Percentiles rank a stretch among this genome's conserved stretches.
Evolutionary conservation across 2,797 vertebrate genomes (phyloP).

Genomic region (Tapera naevia): DNA sequence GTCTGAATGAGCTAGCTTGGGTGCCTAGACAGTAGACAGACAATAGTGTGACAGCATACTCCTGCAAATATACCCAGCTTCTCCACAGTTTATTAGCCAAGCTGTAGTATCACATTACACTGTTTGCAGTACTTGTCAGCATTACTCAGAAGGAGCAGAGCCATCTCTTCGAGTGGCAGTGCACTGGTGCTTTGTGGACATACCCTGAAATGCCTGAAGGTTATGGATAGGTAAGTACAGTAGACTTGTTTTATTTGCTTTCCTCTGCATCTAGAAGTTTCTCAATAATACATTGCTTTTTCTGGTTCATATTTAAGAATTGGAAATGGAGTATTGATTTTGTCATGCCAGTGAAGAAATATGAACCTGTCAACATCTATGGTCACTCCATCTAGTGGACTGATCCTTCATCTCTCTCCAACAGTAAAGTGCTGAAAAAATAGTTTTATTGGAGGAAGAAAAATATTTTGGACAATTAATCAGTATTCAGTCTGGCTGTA

Average conservation of each 20-base stretch:
- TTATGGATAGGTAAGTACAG: background rate
- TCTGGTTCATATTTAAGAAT: constrained; percentile 58
- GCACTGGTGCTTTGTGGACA: too few relatives aligned
- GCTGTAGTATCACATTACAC: accelerated
- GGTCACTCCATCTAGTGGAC: constrained; percentile 17
- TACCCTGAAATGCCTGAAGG: background rate
- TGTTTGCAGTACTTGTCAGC: background rate
- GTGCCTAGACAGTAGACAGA: background rate
- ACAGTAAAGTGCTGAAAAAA: constrained; percentile 6
- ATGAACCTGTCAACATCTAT: constrained; percentile 35
- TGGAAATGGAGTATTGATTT: constrained; percentile 68
- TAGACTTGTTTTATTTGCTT: constrained; percentile 30
- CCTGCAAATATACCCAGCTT: background rate
- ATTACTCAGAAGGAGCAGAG: background rate
- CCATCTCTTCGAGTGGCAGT: background rate
- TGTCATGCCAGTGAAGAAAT: constrained; percentile 41
- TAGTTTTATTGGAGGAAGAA: background rate
- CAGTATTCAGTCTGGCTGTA: constrained; percentile 2
- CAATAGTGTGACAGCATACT: background rate
- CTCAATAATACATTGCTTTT: constrained; percentile 47
- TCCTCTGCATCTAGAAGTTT: constrained; percentile 33
- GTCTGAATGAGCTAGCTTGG: background rate
- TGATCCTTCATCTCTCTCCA: constrained; percentile 29
- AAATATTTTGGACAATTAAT: constrained; percentile 29
- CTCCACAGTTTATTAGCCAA: background rate